Evolutionary conservation across 2,797 vertebrate species (phyloP).

Genomic region (Gadopsis bispinosus): DNA sequence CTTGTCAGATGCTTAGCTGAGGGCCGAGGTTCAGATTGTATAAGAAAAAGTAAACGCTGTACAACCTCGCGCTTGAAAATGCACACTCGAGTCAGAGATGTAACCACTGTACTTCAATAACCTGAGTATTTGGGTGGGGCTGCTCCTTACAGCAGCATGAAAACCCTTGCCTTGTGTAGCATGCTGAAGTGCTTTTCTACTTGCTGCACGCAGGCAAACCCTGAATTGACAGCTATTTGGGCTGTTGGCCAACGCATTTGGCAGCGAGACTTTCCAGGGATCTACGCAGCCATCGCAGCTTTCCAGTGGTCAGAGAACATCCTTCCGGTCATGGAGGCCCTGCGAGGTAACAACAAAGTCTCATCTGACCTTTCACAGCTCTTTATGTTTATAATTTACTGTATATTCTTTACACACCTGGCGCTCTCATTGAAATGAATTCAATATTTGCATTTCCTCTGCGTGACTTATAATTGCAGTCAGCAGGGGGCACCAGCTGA

Average conservation of each 20-base stretch:
- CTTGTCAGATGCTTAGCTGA: background rate
- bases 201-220: conserved; percentile 87
- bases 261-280: conserved; percentile 96
- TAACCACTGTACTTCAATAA: background rate
- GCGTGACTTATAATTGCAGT: background rate
- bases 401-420: background rate
- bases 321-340: conserved; percentile 95
- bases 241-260: conserved; percentile 95
- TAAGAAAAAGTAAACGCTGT: background rate
- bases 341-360: conserved; percentile 88
- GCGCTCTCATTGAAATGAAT: background rate
- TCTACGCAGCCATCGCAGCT: conserved; percentile 91
- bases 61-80: background rate
- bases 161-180: background rate
- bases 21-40: background rate
- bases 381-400: too few species aligned
- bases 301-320: conserved; percentile 95
- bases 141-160: conserved; percentile 8
- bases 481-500: conserved; percentile 29
- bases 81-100: background rate
- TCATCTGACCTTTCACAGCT: background rate
- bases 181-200: conserved; percentile 11
- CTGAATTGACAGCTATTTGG: conserved; percentile 93
- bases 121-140: conserved; percentile 13
- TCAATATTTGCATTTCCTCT: conserved; percentile 9